A percentile compares a stretch with the other conserved stretches of the same genome.
phyloP scores from a whole-genome alignment of 2,888 invertebrate genomes.

The Dolichopus griseipennis region DNA sequence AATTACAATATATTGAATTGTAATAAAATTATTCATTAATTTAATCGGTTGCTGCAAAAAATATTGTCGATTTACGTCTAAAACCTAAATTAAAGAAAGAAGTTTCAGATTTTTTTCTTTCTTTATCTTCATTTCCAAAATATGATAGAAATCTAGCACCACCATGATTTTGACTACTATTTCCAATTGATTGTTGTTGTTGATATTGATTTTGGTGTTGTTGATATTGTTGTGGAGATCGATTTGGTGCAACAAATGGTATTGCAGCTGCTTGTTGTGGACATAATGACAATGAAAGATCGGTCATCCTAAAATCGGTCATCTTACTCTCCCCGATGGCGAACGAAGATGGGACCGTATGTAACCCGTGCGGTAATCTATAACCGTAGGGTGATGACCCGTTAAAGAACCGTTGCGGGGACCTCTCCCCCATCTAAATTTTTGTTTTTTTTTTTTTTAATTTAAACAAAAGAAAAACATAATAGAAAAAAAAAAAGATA shows the following conservation, averaged over 20 bases:
- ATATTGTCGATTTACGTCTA: conserved; percentile 41
- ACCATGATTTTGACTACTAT: conserved; percentile 20
- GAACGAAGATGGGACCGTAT: conserved; percentile 87
- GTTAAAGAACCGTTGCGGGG: conserved; percentile 45
- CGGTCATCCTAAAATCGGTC: conserved; percentile 82
- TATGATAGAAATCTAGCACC: conserved; percentile 39
- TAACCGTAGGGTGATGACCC: conserved; percentile 44
- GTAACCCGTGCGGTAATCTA: conserved; percentile 52
- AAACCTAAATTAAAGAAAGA: conserved; percentile 43
- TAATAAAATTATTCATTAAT: background rate
- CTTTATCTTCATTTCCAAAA: conserved; percentile 39
- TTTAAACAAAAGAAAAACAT: conserved; percentile 18
- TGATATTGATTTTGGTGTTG: conserved; percentile 28
- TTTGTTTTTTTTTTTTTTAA: conserved; percentile 17
- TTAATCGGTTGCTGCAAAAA: conserved; percentile 40
- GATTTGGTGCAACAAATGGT: background rate
- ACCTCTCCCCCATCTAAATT: conserved; percentile 72
- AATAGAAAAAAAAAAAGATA: conserved; percentile 17
- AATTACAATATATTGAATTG: background rate
- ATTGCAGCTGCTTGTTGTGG: background rate
- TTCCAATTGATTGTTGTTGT: conserved; percentile 21
- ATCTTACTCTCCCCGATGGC: conserved; percentile 87
- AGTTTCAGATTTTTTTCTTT: conserved; percentile 41
- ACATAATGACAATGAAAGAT: conserved; percentile 36
- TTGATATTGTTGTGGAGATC: conserved; percentile 30